Evolutionary conservation across 1,140 invertebrate species (phyloP).

Genomic region (Atta texana): DNA sequence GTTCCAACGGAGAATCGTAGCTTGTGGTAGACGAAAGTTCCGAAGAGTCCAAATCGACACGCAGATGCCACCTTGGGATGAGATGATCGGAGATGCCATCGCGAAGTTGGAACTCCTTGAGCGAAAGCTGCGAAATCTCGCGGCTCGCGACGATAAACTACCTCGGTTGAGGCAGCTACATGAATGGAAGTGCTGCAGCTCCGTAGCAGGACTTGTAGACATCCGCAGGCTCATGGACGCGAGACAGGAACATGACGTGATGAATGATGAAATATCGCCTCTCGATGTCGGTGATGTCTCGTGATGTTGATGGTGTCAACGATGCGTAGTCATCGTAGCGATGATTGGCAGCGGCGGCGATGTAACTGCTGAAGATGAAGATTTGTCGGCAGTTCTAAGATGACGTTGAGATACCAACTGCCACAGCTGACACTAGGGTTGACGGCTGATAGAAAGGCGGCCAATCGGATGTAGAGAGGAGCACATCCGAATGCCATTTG

Average conservation of each 20-base stretch:
- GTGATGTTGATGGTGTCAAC: constrained; percentile 34
- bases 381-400: constrained; percentile 70
- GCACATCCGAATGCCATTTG: constrained; percentile 86
- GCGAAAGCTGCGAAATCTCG: constrained; percentile 27
- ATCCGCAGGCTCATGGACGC: constrained; percentile 12
- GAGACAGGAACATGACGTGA: constrained; percentile 59
- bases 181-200: constrained; percentile 9
- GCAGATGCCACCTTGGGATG: constrained; percentile 14
- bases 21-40: constrained; percentile 21
- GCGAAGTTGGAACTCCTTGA: constrained; percentile 8
- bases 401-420: constrained; percentile 72
- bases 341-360: no score
- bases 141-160: constrained; percentile 9
- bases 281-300: constrained; percentile 1
- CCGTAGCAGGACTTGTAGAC: constrained; percentile 8
- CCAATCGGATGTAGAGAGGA: constrained; percentile 84
- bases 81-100: not conserved
- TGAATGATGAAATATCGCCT: constrained; percentile 34
- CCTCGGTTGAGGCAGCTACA: constrained; percentile 41
- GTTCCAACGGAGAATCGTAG: constrained; percentile 37
- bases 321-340: constrained; percentile 13
- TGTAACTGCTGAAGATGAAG: constrained; percentile 70
- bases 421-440: constrained; percentile 73
- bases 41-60: constrained; percentile 14
- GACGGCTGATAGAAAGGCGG: constrained; percentile 84